Evolutionary conservation across 2,113 vertebrate species (phyloP), one percentile per base, ranked within the genome.

Genomic region (Telmatochromis sp.): DNA sequence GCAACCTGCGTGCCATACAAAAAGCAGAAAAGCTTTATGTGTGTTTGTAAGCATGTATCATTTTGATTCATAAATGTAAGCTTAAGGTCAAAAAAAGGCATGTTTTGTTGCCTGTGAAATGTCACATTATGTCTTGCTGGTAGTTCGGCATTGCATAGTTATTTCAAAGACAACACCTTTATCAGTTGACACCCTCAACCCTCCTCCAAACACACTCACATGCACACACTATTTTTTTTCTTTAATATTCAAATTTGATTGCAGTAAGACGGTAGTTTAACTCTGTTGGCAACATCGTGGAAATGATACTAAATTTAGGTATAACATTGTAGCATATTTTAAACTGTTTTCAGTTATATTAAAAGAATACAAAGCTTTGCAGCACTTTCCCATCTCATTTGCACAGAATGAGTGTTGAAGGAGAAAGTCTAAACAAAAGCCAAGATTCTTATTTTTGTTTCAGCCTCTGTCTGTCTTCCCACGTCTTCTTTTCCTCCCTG

Each of bases 91-190:
- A 65, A 65, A 60, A 4, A 65, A 95, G 80, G 92, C 78, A 85
- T 85, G 87, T 91, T 91, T 84, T 85, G 83, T 79, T 91, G 68
- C 78, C 58, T 86, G 91, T 86, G 83, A 95, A 95, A 95, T 95
- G 95, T 90, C 93, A 93, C 83, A 91, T 92, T 89, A 91, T 90
- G 86, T 92, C 80, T 85, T 42, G 58, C 82, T 84, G 80, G 78
- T 89, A 42, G 86, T 89, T 90, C 33, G 85, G 58, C 87, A 87
- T 57, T 54, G 60, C 57, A 75, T 79, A 79, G 57, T 73, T 57
- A 91, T 86, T 87, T 87, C 45, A 85, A 79, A 87, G 53, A 83
- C 80, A 88, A 87, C 50, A 81, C 31, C 53, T 71, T 73, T 9
- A 82, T 45, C 82, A 71, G 78, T 9, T 26, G 40, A 26, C 1